Evolutionary conservation across 1,140 invertebrate genomes (phyloP).

Genomic region (Heliothis subflexa): DNA sequence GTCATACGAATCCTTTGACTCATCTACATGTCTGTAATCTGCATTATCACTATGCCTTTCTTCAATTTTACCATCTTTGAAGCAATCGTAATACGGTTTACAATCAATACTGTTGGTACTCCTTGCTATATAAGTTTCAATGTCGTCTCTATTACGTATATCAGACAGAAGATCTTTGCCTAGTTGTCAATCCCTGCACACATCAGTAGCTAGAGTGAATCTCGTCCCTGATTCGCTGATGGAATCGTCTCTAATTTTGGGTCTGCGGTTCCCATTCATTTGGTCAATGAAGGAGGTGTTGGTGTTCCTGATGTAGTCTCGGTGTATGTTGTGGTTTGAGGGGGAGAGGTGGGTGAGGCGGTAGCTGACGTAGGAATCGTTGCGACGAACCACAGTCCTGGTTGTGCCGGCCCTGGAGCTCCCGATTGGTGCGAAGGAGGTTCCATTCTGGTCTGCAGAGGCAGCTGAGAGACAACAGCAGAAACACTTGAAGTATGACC

Average conservation of each 20-base stretch:
- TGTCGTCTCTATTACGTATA: conserved; percentile 64
- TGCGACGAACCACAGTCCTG: conserved; percentile 72
- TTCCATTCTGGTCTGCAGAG: conserved; percentile 71
- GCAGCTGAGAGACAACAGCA: conserved; percentile 73
- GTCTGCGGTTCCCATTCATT: conserved; percentile 76
- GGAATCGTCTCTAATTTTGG: conserved; percentile 76
- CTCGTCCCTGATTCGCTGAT: conserved; percentile 80
- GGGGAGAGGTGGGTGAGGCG: conserved; percentile 80
- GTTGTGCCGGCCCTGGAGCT: conserved; percentile 75
- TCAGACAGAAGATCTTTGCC: conserved; percentile 69
- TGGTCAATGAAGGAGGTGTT: conserved; percentile 84
- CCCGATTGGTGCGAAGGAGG: conserved; percentile 77
- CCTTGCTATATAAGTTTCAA: conserved; percentile 71
- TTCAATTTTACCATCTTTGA: conserved; percentile 66
- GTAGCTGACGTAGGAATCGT: conserved; percentile 83
- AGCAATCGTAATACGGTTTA: conserved; percentile 80
- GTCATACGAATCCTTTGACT: conserved; percentile 64
- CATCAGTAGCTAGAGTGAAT: conserved; percentile 79
- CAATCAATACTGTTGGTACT: conserved; percentile 78
- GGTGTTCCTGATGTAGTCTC: conserved; percentile 73
- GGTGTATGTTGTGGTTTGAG: conserved; percentile 78
- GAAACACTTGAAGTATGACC: conserved; percentile 85
- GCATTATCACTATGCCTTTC: conserved; percentile 77
- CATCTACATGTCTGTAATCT: conserved; percentile 71
- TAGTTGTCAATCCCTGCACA: conserved; percentile 78